phyloP scores from a whole-genome alignment of 2,113 vertebrate genomes.

The Candoia aspera region DNA sequence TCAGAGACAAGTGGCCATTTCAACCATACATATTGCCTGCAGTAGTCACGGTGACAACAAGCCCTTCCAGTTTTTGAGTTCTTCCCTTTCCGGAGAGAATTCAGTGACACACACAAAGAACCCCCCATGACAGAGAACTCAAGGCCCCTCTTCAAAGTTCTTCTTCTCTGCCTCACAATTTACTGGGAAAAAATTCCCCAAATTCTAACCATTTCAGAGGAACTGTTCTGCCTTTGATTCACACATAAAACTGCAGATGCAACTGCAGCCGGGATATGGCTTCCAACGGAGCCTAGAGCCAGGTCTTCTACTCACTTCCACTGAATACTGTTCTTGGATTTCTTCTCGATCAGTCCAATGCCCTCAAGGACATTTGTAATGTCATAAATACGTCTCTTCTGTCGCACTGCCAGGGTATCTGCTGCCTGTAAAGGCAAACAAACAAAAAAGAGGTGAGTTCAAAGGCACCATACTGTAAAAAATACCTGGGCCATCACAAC shows the following conservation, averaged over 20 bases:
- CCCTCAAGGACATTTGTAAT: slow-evolving; percentile 98
- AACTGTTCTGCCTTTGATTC: not conserved
- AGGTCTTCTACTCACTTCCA: slow-evolving; percentile 89
- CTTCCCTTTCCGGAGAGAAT: not conserved
- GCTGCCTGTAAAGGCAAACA: slow-evolving; percentile 82
- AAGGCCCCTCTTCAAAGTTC: not conserved
- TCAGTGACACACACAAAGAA: not conserved
- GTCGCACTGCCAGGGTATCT: slow-evolving; percentile 94
- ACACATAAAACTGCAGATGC: not conserved
- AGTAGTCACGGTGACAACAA: not conserved
- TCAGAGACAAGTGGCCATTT: not conserved
- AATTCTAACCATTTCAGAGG: not conserved
- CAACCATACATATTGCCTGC: not conserved
- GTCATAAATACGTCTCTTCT: slow-evolving; percentile 97
- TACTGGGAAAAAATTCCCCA: not conserved
- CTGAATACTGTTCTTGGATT: slow-evolving; percentile 99
- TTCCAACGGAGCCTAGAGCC: not conserved
- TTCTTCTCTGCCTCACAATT: not conserved
- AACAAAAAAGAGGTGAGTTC: not conserved
- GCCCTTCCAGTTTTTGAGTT: not conserved
- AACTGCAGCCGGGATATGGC: not conserved
- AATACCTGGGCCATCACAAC: not conserved
- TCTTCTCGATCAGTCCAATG: slow-evolving; percentile 97
- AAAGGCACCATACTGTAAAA: not conserved
- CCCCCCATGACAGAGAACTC: not conserved